phyloP scores from a whole-genome alignment of 2,113 vertebrate species.

The Proteles cristata region DNA sequence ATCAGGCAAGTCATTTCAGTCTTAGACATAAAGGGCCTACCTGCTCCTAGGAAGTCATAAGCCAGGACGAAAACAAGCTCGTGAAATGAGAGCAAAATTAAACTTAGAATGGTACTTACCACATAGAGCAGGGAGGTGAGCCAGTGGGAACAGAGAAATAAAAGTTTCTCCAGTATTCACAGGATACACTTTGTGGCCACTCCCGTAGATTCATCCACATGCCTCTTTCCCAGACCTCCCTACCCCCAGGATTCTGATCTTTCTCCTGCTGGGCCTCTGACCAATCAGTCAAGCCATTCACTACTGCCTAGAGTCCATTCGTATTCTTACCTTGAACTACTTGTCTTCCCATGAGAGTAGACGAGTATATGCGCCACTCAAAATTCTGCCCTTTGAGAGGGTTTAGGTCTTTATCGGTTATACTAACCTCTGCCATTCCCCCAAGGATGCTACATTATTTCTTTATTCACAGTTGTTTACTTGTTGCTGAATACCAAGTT shows the following conservation, averaged over 20 bases:
- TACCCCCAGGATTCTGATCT: not conserved
- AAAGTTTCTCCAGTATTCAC: not conserved
- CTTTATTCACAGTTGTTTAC: not conserved
- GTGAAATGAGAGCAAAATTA: not conserved
- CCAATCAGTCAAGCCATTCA: not conserved
- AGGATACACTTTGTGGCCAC: not conserved
- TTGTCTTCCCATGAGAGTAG: not conserved
- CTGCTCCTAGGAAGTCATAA: not conserved
- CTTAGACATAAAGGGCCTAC: not conserved
- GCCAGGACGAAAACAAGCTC: not conserved
- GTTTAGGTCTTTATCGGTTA: not conserved
- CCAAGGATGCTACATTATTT: not conserved
- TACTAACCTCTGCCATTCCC: not conserved
- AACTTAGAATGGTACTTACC: not conserved
- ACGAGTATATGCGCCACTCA: not conserved
- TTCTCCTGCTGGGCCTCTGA: not conserved
- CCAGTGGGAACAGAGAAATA: not conserved
- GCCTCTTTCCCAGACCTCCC: not conserved
- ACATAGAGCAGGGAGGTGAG: not conserved
- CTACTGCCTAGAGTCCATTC: not conserved
- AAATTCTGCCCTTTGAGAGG: not conserved
- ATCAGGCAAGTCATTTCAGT: not conserved
- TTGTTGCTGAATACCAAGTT: not conserved
- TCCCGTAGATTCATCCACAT: not conserved
- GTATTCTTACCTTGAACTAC: not conserved